Evolutionary conservation across 2,113 vertebrate species (phyloP), one percentile per base, ranked within the genome.

Genomic region (Stegastes partitus): DNA sequence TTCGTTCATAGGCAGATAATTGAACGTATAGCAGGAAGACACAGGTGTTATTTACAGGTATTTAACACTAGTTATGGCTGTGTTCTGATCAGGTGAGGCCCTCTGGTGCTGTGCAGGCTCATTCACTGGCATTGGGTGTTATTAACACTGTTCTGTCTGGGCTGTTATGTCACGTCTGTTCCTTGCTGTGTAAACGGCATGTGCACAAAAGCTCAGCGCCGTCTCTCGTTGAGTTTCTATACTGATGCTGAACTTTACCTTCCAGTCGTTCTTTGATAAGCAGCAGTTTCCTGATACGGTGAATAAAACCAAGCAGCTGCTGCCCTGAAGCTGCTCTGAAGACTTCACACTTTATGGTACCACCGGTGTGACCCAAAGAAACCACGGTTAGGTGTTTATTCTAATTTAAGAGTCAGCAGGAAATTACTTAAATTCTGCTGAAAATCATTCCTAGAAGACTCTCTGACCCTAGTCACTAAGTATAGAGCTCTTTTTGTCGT

Each of bases 211-310:
- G 39, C 23, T 28, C 14, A 18, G 26, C 28, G 66, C 1, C 0
- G 37, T 4, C 53, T 34, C 51, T 10, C 0, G 16, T 21, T 21
- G n/a, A 10, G 26, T 31, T 15, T 6, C 15, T 45, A 65, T 4
- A 18, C 62, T 53, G 7, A 22, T 16, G 39, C 53, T 53, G n/a
- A 23, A 5, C 5, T 53, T 69, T 11, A 82, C 22, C 79, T 84
- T 77, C 45, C 74, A 56, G 47, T 11, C 23, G 2, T 62, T 6
- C 11, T 86, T 51, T 79, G 67, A 86, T 76, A 84, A 77, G 37
- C 49, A 74, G n/a, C n/a, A 26, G 11, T n/a, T 10, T 26, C 45
- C 69, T 79, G 55, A 58, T 44, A 71, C 19, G 49, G 62, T 59
- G 5, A 61, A 50, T 25, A 15, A 54, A 63, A 47, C 12, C 21